Evolutionary conservation across 2,888 invertebrate species (phyloP).

Genomic region (Notocelia uddmanniana): DNA sequence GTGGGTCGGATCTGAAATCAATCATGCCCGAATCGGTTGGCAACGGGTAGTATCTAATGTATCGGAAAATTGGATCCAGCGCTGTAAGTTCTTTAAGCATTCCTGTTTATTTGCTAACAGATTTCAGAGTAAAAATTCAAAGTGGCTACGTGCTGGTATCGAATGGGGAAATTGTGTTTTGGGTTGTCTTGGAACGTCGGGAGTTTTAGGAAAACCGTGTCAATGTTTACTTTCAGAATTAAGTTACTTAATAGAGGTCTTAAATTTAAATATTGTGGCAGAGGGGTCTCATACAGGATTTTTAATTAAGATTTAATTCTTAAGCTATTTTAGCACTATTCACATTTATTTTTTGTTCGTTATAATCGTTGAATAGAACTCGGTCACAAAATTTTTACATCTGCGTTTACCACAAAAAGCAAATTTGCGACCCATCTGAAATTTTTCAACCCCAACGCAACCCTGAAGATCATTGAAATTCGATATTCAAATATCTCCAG

Average conservation of each 20-base stretch:
- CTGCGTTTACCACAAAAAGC: not conserved
- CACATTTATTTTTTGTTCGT: not conserved
- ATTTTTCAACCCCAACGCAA: not conserved
- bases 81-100: constrained; percentile 46
- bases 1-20: constrained; percentile 59
- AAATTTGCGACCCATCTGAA: constrained; percentile 3
- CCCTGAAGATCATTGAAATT: constrained; percentile 35
- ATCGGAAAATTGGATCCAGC: constrained; percentile 74
- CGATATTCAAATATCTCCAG: constrained; percentile 48
- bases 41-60: constrained; percentile 63
- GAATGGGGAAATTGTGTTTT: not conserved
- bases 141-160: constrained; percentile 28
- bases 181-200: not conserved
- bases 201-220: not conserved
- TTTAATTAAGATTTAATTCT: not conserved
- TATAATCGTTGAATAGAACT: not conserved
- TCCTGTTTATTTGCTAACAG: constrained; percentile 43
- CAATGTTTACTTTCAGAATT: not conserved
- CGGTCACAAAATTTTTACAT: not conserved
- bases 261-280: not conserved
- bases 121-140: constrained; percentile 29
- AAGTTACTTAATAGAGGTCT: not conserved
- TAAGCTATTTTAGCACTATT: constrained; percentile 5
- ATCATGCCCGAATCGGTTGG: constrained; percentile 52
- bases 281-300: not conserved